A percentile compares a stretch with the other conserved stretches of the same genome.
These are phyloP conservation scores for Drosophila greeni DNA, from an alignment of 2,888 invertebrate species.

Conservation along the genomic window DNA sequence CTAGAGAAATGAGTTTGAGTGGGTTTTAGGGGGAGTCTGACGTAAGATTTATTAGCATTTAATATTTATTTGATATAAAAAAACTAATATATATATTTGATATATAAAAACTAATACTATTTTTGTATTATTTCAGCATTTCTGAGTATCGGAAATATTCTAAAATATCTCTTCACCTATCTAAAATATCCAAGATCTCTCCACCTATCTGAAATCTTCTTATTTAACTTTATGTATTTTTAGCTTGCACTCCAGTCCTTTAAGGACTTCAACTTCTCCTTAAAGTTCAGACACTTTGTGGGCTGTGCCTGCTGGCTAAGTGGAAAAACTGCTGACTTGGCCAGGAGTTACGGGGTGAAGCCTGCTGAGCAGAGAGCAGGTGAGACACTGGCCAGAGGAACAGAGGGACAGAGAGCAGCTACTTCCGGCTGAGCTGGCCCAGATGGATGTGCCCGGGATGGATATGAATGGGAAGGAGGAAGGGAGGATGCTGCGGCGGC, in stretches of 20 bases:
- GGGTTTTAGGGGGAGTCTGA: not conserved
- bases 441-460: slow-evolving; percentile 34
- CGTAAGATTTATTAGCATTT: no score
- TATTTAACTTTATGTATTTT: slow-evolving; percentile 7
- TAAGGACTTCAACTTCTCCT: slow-evolving; percentile 8
- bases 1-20: slow-evolving; percentile 1
- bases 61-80: no score
- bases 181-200: not conserved
- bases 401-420: slow-evolving; percentile 21
- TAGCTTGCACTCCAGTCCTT: slow-evolving; percentile 3
- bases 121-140: no score
- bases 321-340: slow-evolving; percentile 47
- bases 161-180: no score
- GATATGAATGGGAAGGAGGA: slow-evolving; percentile 24
- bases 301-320: slow-evolving; percentile 19
- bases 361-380: slow-evolving; percentile 15
- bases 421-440: slow-evolving; percentile 37
- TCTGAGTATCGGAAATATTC: no score
- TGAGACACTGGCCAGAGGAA: slow-evolving; percentile 49
- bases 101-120: no score
- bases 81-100: no score
- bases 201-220: not conserved
- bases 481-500: slow-evolving; percentile 16
- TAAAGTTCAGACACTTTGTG: slow-evolving; percentile 19
- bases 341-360: slow-evolving; percentile 22